These are phyloP conservation scores for Triplophysa siluroides DNA, from an alignment of 2,113 vertebrate species.

Conservation along the genomic window DNA sequence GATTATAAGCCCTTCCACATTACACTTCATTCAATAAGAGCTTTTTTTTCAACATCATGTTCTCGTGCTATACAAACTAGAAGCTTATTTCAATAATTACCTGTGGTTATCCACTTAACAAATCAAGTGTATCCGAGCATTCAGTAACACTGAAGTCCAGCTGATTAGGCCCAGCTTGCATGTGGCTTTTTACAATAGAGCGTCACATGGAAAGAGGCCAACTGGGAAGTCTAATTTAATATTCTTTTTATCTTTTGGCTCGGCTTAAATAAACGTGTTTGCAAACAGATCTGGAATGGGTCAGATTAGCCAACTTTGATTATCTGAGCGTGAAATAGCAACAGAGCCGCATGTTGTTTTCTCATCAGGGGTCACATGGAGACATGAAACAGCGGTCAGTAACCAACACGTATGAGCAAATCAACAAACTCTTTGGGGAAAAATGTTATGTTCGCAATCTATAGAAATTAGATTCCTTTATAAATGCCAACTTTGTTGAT, in stretches of 20 bases:
- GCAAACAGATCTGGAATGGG: slow-evolving; percentile 47
- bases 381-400: background rate
- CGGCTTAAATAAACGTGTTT: slow-evolving; percentile 37
- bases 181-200: slow-evolving; percentile 33
- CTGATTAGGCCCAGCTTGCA: slow-evolving; percentile 40
- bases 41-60: slow-evolving; percentile 7
- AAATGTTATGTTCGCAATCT: no score
- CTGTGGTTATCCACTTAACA: slow-evolving; percentile 49
- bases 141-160: slow-evolving; percentile 34
- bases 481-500: no score
- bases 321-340: slow-evolving; percentile 50
- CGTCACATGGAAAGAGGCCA: slow-evolving; percentile 9
- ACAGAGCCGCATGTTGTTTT: no score
- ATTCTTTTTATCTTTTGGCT: slow-evolving; percentile 13
- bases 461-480: no score
- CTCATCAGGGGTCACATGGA: no score
- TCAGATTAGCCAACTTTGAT: slow-evolving; percentile 51
- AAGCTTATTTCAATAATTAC: slow-evolving; percentile 62
- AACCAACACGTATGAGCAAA: background rate
- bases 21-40: background rate
- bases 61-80: slow-evolving; percentile 52
- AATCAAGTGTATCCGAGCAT: slow-evolving; percentile 54
- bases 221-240: background rate
- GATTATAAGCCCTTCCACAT: background rate
- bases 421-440: no score